Base-by-base conservation (phyloP, 1,140 invertebrate genomes). In the Heterodera carotae region DNA sequence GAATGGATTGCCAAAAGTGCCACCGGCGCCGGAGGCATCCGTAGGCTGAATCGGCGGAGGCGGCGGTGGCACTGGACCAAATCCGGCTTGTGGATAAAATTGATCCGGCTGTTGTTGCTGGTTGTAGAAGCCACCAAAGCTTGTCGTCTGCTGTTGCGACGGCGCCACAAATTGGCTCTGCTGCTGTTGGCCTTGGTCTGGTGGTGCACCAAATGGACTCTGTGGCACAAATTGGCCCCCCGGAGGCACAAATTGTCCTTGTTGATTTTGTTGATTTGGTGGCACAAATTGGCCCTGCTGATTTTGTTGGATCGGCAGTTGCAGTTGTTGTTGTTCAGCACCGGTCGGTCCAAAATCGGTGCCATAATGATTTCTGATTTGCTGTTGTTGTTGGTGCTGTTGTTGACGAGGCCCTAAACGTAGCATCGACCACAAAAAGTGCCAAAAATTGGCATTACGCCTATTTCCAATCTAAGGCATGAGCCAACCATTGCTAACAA, bases 1-100 rank as follows among this genome's bases (percentile, higher is more conserved):
- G 74, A 84, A 84, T 7, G 84, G 83, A 48, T 84, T 84, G 29
- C 66, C 78, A 66, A 83, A 78, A 25, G 68, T 59, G 22, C 79
- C 66, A 7, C 29, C 62, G 12, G 31, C 53, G 29, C 62, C 53
- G 3, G 22, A 34, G 27, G 31, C 53, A 18, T 39, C 53, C 1
- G 18, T 18, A 56, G 48, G 48, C 48, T 15, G 48, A 43, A 43
- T 6, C 25, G 43, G 31, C 7, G 69, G 81, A 33, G 33, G 66
- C 62, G 25, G 75, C n/a, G n/a, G 43, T 33, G 34, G 62, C 62
- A 66, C 62, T 4, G 27, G 39, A 18, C 48, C 48, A 56, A 56
- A 56, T 1, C 48, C 48, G 39, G 25, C 76, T 25, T 81, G 80
- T 5, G 22, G 74, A 43, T 69, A 34, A 81, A 31, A 34, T 34